Evolutionary conservation across 2,113 vertebrate species (phyloP).

Genomic region (Lanius ludovicianus): DNA sequence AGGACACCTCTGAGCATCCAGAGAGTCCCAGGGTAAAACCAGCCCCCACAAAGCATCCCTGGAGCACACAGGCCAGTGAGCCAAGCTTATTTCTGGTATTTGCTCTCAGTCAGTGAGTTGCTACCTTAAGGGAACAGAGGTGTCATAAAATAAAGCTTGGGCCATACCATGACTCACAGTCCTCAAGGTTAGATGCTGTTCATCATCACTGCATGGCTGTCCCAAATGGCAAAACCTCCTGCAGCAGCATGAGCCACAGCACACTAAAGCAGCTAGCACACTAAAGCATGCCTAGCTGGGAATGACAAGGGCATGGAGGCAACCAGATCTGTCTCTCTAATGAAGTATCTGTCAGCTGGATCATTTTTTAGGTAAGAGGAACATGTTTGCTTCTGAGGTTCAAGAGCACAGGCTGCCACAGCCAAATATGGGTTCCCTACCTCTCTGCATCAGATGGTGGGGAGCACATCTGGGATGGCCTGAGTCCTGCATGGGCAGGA

Average conservation of each 20-base stretch:
- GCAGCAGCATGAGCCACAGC: fast-evolving
- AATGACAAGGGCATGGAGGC: background rate
- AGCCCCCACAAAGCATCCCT: background rate
- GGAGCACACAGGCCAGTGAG: fast-evolving
- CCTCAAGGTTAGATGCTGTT: background rate
- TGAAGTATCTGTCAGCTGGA: background rate
- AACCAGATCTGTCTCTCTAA: background rate
- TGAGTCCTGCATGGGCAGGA: background rate
- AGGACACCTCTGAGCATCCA: background rate
- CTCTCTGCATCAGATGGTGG: background rate
- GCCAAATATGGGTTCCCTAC: fast-evolving
- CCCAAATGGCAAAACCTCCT: background rate
- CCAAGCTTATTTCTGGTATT: background rate
- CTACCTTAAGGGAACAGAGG: background rate
- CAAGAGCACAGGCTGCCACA: background rate
- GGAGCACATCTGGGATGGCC: background rate
- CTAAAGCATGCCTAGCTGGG: background rate
- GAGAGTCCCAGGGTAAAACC: background rate
- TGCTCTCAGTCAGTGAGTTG: background rate
- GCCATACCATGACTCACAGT: background rate
- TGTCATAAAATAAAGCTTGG: background rate
- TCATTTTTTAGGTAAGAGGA: background rate
- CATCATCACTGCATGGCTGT: background rate
- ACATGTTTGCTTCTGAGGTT: background rate
- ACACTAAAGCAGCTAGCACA: background rate